Base-by-base conservation (phyloP, 2,113 vertebrate species). In the Riparia riparia region DNA sequence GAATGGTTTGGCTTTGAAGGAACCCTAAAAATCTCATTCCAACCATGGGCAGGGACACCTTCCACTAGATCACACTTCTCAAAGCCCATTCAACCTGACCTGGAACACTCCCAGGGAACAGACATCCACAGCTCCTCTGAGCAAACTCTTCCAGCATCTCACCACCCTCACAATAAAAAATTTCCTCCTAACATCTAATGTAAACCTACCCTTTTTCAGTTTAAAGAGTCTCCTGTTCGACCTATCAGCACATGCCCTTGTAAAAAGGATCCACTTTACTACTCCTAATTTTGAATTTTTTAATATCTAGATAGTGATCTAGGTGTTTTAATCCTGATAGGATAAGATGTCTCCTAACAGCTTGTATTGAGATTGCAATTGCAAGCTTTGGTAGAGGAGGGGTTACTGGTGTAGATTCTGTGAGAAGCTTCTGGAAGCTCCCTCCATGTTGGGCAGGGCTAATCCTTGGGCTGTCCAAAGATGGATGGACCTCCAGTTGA, bases 331-430 rank as follows among this genome's bases (percentile, higher is more conserved):
- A 51, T 39, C 10, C 34, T 25, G 13, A 11, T 34, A 68, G 42
- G 9, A 25, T 12, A 63, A 89, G 86, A 41, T 63, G 17, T 31
- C 10, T 89, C 14, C 44, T 60, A 14, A 50, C 10, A 14, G 6
- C 11, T 21, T 51, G 12, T 5, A n/a, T 26, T 37, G 21, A 17
- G 31, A 22, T 68, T 77, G 20, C 6, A 22, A 21, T 31, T 37
- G 21, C 26, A 44, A 26, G 7, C 9, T 86, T 68, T 60, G 12
- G 32, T 44, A 32, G 26, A 0, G 0, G 7, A 37, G 37, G 9
- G 2, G 20, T 32, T 51, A 7, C 31, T 17, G 17, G 17, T 14
- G 4, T 44, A 9, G 26, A 14, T 68, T 42, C 17, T 32, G 14
- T 58, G 7, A 42, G 25, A 58, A 50, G 5, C 10, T 17, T 34